Evolutionary conservation across 2,888 invertebrate genomes (phyloP), one percentile per base, ranked within the genome.

Genomic region (Caenorhabditis imperialis): DNA sequence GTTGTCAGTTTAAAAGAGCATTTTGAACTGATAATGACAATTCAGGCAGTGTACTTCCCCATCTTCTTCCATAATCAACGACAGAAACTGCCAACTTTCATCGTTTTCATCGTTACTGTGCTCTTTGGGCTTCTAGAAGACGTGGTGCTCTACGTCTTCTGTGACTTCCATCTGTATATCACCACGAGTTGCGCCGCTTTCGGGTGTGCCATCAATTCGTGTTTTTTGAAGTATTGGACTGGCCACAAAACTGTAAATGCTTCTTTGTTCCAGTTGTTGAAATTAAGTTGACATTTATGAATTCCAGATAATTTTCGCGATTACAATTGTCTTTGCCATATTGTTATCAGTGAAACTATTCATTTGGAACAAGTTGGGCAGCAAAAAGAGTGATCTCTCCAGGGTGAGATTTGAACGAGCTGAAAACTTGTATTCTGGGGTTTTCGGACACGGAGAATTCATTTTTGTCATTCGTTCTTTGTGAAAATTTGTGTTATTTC

Each of bases 201-300:
- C 14, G 73, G 73, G 2, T 73, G 73, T 18, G 45, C 55, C 1
- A 54, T 73, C 0, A 73, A 73, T 38, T 3, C 25, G 5, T 73
- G 73, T 48, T 73, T 73, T 35, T 30, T 48, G 3, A 14, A 10
- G 5, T 73, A 65, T 38, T 73, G 73, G 73, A 60, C 65, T 1
- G 30, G 47, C n/a, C 60, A 73, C 44, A 73, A 73, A 60, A 42
- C 72, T 47, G 72, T 72, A 14, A 25, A 50, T n/a, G 35, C 16
- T 16, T 40, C 40, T 40, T 40, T 18, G 8, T 40, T 10, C 18
- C 14, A 40, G 10, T 14, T 16, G 18, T n/a, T 6, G 7, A 42
- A 42, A 42, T 18, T 6, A 6, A 14, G 8, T 16, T n/a, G 10
- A 42, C 7, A 7, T 30, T 30, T 30, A 7, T 30, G 6, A 30